Base-by-base conservation (phyloP, 2,113 vertebrate species). In the Empidonax traillii region DNA sequence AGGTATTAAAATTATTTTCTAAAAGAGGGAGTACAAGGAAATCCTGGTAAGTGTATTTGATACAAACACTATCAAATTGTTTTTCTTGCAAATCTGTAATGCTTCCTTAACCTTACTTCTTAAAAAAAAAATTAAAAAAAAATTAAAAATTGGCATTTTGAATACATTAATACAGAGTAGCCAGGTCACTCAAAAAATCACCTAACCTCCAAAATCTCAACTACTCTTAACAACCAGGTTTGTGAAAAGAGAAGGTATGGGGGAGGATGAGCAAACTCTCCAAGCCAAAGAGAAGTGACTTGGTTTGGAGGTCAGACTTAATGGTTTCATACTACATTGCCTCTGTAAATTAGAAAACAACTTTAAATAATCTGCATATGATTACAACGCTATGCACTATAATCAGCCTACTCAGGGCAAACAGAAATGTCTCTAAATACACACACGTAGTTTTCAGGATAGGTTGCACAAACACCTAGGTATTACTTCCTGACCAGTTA, bases 1-100 rank as follows among this genome's bases (percentile, higher is more conserved):
- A 96, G 62, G 81, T 91, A 96, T 96, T 90, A 95, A 83, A 96
- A 90, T 85, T 93, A 89, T 95, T 96, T 95, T 94, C 89, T 89
- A 68, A 91, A 90, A 89, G 63, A 94, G 43, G 59, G 73, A 94
- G 76, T 68, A 92, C 58, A 94, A 83, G 71, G 72, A 90, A 95
- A 89, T 84, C 47, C 78, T 82, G 39, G 56, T 84, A 90, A 43
- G 81, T 12, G 7, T 88, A 91, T 96, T 95, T 84, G 65, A 41
- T 81, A 65, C 28, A 88, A 65, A 43, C 51, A 63, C 35, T 23
- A 11, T 73, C 65, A 85, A 88, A 82, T 23, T 85, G 51, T 53
- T 92, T 94, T 86, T 88, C 75, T 90, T 78, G 47, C 25, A 79
- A 53, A 77, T 75, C 13, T 52, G 37, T 77, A 88, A 79, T 84